A percentile compares a stretch with the other conserved stretches of the same genome.
These are phyloP conservation scores for Trogon surrucura DNA, from an alignment of 2,113 vertebrate genomes.

Conservation along the genomic window DNA sequence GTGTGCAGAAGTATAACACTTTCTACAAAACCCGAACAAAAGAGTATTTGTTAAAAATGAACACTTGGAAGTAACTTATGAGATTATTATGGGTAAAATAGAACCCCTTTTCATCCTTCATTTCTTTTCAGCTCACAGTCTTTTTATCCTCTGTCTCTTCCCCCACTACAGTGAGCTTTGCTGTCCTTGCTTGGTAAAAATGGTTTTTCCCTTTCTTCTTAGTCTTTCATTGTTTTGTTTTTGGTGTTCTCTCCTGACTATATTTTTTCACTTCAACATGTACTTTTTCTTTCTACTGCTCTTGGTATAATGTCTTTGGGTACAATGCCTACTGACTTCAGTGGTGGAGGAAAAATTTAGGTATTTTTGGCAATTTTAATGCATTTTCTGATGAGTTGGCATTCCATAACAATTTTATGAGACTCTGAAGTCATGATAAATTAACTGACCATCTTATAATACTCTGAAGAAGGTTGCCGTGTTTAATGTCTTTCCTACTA, in stretches of 20 bases:
- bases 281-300: not conserved
- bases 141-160: not conserved
- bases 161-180: not conserved
- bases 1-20: not conserved
- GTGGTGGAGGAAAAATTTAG: not conserved
- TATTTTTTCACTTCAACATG: not conserved
- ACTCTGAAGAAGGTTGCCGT: not conserved
- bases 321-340: not conserved
- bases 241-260: not conserved
- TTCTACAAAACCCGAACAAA: not conserved
- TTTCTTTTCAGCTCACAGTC: not conserved
- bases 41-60: not conserved
- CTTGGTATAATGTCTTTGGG: not conserved
- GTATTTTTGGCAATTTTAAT: not conserved
- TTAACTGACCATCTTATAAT: not conserved
- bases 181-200: not conserved
- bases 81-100: not conserved
- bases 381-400: not conserved
- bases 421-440: slow-evolving; percentile 23
- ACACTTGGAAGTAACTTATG: not conserved
- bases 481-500: slow-evolving; percentile 1
- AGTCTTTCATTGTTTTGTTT: not conserved
- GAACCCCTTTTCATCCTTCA: not conserved
- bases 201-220: not conserved
- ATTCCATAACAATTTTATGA: slow-evolving; percentile 12